A percentile compares a stretch with the other conserved stretches of the same genome.
Evolutionary conservation across 2,113 vertebrate species (phyloP).

Genomic region (Bujurquina vittata): DNA sequence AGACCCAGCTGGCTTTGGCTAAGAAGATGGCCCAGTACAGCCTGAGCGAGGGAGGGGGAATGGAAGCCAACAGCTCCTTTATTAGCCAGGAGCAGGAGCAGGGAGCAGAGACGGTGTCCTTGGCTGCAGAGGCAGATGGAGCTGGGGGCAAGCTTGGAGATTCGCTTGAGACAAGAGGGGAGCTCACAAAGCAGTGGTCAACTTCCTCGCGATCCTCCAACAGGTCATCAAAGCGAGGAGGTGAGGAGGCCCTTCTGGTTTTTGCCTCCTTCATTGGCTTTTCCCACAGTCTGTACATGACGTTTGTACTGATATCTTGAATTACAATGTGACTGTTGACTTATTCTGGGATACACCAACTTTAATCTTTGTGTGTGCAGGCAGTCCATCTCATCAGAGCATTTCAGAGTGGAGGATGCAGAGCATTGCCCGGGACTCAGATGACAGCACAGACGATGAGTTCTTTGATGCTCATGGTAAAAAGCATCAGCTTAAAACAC

Average conservation of each 20-base stretch:
- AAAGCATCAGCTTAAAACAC: background rate
- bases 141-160: constrained; percentile 65
- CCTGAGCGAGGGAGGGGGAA: constrained; percentile 70
- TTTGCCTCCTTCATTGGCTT: background rate
- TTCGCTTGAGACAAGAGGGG: constrained; percentile 81
- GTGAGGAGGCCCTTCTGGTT: constrained; percentile 68
- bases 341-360: background rate
- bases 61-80: constrained; percentile 61
- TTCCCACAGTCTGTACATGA: background rate
- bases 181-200: constrained; percentile 97
- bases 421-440: constrained; percentile 94
- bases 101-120: constrained; percentile 68
- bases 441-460: constrained; percentile 95
- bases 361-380: constrained; percentile 61
- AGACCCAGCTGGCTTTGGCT: constrained; percentile 92
- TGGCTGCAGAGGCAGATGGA: constrained; percentile 54
- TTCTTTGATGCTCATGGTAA: constrained; percentile 96
- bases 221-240: constrained; percentile 94
- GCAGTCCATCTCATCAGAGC: constrained; percentile 92
- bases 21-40: constrained; percentile 96
- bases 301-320: background rate
- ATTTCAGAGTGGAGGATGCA: constrained; percentile 98
- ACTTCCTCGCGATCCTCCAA: constrained; percentile 94
- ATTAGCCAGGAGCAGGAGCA: constrained; percentile 70
- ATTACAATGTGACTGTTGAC: background rate